Percentiles rank a stretch among this genome's conserved stretches.
phyloP scores from a whole-genome alignment of 2,113 vertebrate species.

The Lycaon pictus region DNA sequence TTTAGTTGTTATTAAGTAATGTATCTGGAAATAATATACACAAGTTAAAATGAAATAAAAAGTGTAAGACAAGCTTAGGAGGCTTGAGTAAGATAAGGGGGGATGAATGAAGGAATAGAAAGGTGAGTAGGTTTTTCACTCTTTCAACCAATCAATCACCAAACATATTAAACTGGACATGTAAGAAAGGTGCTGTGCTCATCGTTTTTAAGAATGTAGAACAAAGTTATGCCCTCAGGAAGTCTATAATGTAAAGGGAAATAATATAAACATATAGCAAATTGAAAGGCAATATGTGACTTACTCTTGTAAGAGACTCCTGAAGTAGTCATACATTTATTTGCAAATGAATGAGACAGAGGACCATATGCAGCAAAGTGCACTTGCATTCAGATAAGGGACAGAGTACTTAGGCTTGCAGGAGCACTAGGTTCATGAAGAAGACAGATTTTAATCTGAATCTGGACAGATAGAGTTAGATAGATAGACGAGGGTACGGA shows the following conservation, averaged over 20 bases:
- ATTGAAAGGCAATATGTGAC: neutral
- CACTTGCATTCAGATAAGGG: neutral
- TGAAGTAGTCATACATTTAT: neutral
- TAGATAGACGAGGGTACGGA: neutral
- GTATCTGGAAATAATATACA: conserved; percentile 6
- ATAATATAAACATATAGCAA: neutral
- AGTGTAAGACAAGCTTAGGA: neutral
- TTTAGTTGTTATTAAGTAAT: neutral
- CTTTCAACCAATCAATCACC: neutral
- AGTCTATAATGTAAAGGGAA: neutral
- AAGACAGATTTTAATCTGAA: neutral
- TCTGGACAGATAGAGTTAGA: neutral
- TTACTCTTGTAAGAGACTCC: neutral
- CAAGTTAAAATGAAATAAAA: conserved; percentile 37
- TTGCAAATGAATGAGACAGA: neutral
- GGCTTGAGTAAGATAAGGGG: neutral
- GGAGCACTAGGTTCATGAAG: neutral
- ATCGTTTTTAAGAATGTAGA: neutral
- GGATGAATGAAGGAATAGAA: neutral
- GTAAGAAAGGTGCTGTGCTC: neutral
- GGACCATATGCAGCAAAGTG: neutral
- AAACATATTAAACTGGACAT: neutral
- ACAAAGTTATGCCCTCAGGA: neutral
- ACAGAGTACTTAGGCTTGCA: neutral
- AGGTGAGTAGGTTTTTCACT: neutral